Evolutionary conservation across 2,797 vertebrate genomes (phyloP), one percentile per base, ranked within the genome.

Genomic region (Masticophis lateralis): DNA sequence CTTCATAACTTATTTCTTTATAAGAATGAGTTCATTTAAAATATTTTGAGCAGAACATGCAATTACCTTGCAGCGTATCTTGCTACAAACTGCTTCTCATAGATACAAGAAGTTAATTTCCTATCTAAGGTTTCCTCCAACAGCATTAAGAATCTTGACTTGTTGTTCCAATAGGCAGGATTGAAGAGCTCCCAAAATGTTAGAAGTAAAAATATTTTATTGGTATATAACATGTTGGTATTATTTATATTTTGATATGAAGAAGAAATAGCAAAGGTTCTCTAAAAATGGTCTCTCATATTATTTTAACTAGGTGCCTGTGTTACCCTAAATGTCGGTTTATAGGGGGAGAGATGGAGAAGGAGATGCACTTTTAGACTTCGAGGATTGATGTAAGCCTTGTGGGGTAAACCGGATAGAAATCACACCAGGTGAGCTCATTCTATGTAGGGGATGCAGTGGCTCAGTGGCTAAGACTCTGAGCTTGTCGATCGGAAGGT

Each of bases 1-100:
- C 97, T 98, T 97, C 96, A 94, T 97, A 98, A 97, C 97, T 98
- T 98, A 97, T 96, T 98, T 97, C 97, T 97, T 97, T 96, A 95
- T 96, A 95, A 95, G 97, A 97, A 97, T 96, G 97, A 96, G 94
- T 96, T 97, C 95, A 97, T 97, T 98, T 98, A 97, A 97, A 98
- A 97, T 97, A 98, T 97, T 98, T 98, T 97, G 97, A 98, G 95
- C 96, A 93, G 95, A 56, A 95, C 95, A 94, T 96, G 95, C 96
- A 97, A 97, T 97, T 97, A 95, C 94, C 94, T 96, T 96, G 92
- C 91, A 95, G 0, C 32, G 92, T 93, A 94, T 89, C 95, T 97
- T 96, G 95, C 97, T 96, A 96, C 95, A 69, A 53, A 53, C 92
- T 88, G 28, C 53, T 96, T 97, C 97, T 95, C 96, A 94, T 92